Evolutionary conservation across 1,140 invertebrate species (phyloP), one percentile per base, ranked within the genome.

Genomic region (Pomacea maculata): DNA sequence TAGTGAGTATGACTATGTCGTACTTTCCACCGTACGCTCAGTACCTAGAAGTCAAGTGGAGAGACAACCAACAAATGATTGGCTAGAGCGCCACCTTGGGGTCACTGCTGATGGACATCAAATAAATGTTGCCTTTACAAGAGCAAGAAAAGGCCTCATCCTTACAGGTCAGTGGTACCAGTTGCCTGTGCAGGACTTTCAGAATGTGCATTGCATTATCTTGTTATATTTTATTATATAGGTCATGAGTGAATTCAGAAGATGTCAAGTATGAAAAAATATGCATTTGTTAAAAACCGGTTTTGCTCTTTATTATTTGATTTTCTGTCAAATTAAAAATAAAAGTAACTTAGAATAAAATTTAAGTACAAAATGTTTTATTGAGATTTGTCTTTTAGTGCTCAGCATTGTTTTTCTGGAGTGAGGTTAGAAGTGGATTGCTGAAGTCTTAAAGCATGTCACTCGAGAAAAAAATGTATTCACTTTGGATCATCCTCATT

Each of bases 1-100:
- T 72, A 65, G 78, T 65, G 89, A 90, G 77, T 86, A 83, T 79
- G 85, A 88, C 71, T 89, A 86, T 83, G 86, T 89, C 17, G 85
- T 89, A 19, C 73, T 89, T 19, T 86, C 84, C 45, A 86, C 86
- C 21, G 86, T 88, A 10, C 78, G 88, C 52, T 86, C 87, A 15
- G 15, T 88, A 64, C 83, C 85, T 9, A 61, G 29, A 34, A 54
- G 78, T 68, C 77, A 78, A 73, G 81, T 90, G 63, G 84, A 88
- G 54, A 82, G 70, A n/a, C 80, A 79, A 11, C 86, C 87, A 8
- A 84, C 83, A 14, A 67, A 57, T 1, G 81, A 83, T 14, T 89
- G 89, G 89, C 80, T 82, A 34, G 73, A 75, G 54, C 78, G 76
- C 21, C 85, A 89, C 68, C 78, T 90, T 25, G 89, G 89, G n/a